Percentiles rank a stretch among this genome's conserved stretches.
Conservation (phyloP, 2,113 vertebrate genomes). For the Columba livia region DNA sequence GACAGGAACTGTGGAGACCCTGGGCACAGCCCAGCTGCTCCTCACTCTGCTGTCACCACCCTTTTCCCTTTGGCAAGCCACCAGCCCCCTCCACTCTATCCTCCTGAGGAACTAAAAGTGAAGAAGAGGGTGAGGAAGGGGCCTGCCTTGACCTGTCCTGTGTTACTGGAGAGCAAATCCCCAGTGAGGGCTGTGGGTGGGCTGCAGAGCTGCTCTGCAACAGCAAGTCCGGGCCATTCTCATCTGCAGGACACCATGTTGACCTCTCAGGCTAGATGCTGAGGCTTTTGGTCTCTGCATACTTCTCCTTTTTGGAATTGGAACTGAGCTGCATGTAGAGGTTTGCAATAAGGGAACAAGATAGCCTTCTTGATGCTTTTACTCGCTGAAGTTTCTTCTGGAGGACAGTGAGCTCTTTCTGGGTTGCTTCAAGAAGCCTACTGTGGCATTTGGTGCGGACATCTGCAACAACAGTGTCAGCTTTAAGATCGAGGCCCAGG, state of each 20-base stretch:
- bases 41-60: background rate
- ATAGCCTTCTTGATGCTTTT: background rate
- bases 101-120: background rate
- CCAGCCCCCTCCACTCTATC: accelerated
- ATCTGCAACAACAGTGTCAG: background rate
- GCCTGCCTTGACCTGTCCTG: background rate
- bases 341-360: background rate
- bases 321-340: background rate
- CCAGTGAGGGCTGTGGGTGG: accelerated
- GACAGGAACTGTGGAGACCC: background rate
- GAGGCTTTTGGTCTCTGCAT: background rate
- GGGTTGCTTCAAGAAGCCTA: background rate
- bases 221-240: accelerated
- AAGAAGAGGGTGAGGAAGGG: background rate
- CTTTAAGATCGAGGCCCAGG: background rate
- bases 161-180: background rate
- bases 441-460: background rate
- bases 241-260: accelerated
- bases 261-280: background rate
- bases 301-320: background rate
- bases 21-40: background rate
- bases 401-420: background rate
- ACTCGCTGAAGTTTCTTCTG: background rate
- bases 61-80: background rate
- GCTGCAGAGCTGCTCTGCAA: background rate